Conservation (phyloP, 2,888 invertebrate genomes). For the Spisula subtruncata region DNA sequence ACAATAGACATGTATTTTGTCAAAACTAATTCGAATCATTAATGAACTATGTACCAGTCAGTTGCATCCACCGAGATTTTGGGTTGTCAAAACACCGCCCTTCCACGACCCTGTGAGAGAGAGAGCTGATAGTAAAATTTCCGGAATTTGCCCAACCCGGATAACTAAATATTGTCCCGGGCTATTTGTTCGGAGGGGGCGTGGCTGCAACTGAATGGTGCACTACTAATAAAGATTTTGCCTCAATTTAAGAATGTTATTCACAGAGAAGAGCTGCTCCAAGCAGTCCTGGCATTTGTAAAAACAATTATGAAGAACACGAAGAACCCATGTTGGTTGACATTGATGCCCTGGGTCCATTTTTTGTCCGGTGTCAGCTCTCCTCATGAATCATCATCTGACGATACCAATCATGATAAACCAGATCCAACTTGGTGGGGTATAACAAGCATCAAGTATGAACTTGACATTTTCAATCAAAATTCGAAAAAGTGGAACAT, state of each 20-base stretch:
- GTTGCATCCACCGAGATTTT: too few species aligned
- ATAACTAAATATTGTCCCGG: too few species aligned
- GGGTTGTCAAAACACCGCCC: too few species aligned
- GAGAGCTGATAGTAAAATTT: too few species aligned
- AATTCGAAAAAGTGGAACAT: background rate
- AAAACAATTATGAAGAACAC: background rate
- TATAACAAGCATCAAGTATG: slow-evolving; percentile 14
- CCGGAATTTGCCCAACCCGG: too few species aligned
- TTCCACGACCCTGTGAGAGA: too few species aligned
- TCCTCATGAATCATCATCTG: slow-evolving; percentile 6
- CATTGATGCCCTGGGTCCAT: slow-evolving; percentile 37
- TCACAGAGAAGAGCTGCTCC: slow-evolving; percentile 29
- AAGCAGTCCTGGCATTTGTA: slow-evolving; percentile 28
- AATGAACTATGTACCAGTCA: too few species aligned
- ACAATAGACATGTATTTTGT: too few species aligned
- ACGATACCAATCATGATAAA: slow-evolving; percentile 21
- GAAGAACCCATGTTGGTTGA: slow-evolving; percentile 38
- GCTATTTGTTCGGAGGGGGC: too few species aligned
- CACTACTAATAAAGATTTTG: background rate
- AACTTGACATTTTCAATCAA: slow-evolving; percentile 45
- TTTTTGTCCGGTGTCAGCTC: background rate
- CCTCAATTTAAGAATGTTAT: background rate
- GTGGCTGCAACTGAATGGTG: too few species aligned
- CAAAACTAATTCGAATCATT: too few species aligned
- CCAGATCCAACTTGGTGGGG: slow-evolving; percentile 40